Conservation (phyloP, 92 coral and sea anemone species). For the Epizoanthus fatuus region DNA sequence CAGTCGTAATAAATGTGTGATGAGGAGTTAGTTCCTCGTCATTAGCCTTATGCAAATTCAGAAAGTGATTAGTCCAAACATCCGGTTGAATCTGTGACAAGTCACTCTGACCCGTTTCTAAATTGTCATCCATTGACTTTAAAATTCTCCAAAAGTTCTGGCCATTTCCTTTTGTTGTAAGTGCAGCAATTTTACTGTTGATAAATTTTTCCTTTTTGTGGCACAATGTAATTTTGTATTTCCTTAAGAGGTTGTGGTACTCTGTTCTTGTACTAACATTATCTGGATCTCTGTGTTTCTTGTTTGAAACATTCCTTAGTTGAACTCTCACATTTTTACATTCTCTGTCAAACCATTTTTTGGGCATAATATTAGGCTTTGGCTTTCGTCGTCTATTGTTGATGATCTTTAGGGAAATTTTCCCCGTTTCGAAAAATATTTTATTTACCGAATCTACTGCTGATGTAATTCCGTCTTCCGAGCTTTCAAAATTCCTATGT, state of each 20-base stretch:
- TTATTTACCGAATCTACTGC: slow-evolving; percentile 2
- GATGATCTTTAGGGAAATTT: slow-evolving; percentile 9
- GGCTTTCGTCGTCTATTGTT: background rate
- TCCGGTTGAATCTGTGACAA: background rate
- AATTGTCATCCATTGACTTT: slow-evolving; percentile 4
- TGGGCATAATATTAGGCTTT: slow-evolving; percentile 4
- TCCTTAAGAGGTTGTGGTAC: background rate
- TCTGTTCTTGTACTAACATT: background rate
- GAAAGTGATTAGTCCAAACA: background rate
- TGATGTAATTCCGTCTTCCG: too few species aligned
- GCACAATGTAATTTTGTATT: too few species aligned
- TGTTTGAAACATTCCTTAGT: slow-evolving; percentile 3
- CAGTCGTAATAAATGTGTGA: too few species aligned
- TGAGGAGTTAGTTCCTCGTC: background rate
- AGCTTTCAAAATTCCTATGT: background rate
- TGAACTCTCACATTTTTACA: background rate
- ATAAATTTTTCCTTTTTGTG: background rate
- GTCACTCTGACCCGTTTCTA: background rate
- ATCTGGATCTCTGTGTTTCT: background rate
- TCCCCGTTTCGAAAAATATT: slow-evolving; percentile 9
- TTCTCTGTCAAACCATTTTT: slow-evolving; percentile 12
- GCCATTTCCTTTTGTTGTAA: background rate
- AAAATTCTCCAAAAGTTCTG: slow-evolving; percentile 9
- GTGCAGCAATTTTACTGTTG: background rate
- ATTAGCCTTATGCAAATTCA: background rate